Evolutionary conservation across 2,113 vertebrate species (phyloP), one percentile per base, ranked within the genome.

Genomic region (Dasyprocta punctata): DNA sequence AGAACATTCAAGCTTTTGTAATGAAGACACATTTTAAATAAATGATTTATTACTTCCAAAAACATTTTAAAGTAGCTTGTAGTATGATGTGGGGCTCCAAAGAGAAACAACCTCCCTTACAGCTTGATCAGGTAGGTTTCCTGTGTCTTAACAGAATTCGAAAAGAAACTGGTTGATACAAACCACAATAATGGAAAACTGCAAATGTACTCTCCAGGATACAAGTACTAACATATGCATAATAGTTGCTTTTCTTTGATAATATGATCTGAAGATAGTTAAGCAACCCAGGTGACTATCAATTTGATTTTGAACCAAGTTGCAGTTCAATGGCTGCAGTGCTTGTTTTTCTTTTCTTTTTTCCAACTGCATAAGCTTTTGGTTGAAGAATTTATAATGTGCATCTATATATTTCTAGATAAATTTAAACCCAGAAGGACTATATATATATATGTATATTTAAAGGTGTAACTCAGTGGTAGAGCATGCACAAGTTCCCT

Each of bases 171-270:
- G 88, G 94, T 94, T 89, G 84, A 96, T 89, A 96, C 60, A 97
- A 98, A 96, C 80, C 67, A 91, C 36, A 80, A 63, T 97, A 86
- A 98, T 96, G 95, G 96, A 98, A 83, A 93, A 92, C 80, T 89
- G 87, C 77, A 96, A 86, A 69, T 96, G 92, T 91, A 87, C 93
- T 92, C 97, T 97, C 96, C 93, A 96, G 96, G 93, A 98, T 94
- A 92, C 0, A 0, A 94, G 92, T 91, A 97, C 97, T 98, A 97
- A 28, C 77, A 97, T 71, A 93, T 83, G 87, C 89, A 82, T 91
- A 98, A 97, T 97, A 97, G 95, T 90, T 96, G 44, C 95, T 97
- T 97, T 97, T 97, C 95, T 97, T 98, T 97, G 96, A 98, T 96
- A 98, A 94, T 0, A 95, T 97, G 93, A 97, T 96, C 93, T 95